Percentiles rank a stretch among this genome's conserved stretches.
Conservation (phyloP, 2,797 vertebrate species). For the Novumbra hubbsi region DNA sequence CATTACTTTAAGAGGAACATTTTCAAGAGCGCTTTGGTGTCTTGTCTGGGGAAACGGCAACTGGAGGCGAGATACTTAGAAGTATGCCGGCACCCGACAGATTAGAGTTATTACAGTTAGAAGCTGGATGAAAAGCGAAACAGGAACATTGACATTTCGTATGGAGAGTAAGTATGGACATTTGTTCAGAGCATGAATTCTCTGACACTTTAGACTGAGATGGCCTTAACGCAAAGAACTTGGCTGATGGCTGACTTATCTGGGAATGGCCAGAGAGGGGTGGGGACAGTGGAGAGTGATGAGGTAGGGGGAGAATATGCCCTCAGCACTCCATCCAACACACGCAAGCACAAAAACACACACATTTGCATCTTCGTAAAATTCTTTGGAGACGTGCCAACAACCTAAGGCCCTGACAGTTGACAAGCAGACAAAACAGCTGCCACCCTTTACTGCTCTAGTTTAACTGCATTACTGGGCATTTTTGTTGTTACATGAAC, state of each 20-base stretch:
- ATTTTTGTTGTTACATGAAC: too few species aligned
- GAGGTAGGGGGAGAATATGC: background rate
- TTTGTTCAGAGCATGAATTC: too few species aligned
- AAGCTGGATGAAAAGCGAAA: too few species aligned
- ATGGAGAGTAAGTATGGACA: too few species aligned
- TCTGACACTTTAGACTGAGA: too few species aligned
- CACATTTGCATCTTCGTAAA: background rate
- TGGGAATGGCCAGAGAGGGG: background rate
- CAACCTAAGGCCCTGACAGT: background rate
- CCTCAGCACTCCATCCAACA: background rate
- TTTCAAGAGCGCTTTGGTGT: too few species aligned
- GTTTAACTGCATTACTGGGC: too few species aligned
- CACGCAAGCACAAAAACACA: slow-evolving; percentile 2
- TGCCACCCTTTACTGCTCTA: background rate
- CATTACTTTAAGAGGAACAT: too few species aligned
- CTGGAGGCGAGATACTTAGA: background rate
- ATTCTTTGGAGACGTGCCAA: background rate
- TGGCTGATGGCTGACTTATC: too few species aligned
- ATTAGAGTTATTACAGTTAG: background rate
- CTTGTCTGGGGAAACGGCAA: too few species aligned
- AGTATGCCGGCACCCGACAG: background rate
- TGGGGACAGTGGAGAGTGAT: background rate
- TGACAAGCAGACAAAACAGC: background rate
- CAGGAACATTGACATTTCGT: too few species aligned
- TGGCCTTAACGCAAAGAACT: too few species aligned